phyloP scores from a whole-genome alignment of 2,888 invertebrate genomes.

The Bellardia pandia region DNA sequence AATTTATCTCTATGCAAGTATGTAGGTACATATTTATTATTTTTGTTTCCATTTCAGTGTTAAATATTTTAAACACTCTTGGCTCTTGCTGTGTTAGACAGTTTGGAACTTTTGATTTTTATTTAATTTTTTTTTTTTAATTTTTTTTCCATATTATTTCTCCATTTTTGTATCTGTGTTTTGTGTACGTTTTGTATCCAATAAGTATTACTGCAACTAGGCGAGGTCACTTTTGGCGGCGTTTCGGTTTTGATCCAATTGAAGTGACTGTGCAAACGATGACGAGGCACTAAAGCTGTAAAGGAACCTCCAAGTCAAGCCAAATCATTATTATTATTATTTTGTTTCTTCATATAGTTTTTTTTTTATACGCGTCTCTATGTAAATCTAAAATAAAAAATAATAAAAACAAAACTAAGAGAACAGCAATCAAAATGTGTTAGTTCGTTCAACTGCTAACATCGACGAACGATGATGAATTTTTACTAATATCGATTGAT shows the following conservation, averaged over 20 bases:
- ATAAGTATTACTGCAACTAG: constrained; percentile 69
- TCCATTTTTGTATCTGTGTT: constrained; percentile 33
- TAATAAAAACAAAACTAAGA: constrained; percentile 32
- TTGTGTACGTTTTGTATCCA: constrained; percentile 58
- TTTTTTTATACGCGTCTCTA: constrained; percentile 54
- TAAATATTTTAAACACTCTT: constrained; percentile 32
- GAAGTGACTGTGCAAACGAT: constrained; percentile 73
- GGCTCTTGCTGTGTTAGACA: constrained; percentile 72
- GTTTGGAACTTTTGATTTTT: constrained; percentile 72
- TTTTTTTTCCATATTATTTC: constrained; percentile 43
- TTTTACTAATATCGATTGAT: constrained; percentile 67
- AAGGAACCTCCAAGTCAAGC: constrained; percentile 62
- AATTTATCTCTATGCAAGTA: constrained; percentile 34
- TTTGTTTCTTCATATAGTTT: constrained; percentile 14
- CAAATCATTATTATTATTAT: constrained; percentile 55
- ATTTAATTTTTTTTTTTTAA: background rate
- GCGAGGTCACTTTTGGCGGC: constrained; percentile 71
- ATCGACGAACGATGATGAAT: constrained; percentile 33
- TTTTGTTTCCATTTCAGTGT: constrained; percentile 39
- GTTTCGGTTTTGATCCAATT: constrained; percentile 72
- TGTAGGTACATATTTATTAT: too few species aligned
- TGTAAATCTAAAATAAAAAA: constrained; percentile 59
- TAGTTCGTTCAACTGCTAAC: constrained; percentile 67
- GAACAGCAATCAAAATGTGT: constrained; percentile 66
- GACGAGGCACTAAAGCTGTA: constrained; percentile 66